Percentiles rank a stretch among this genome's conserved stretches.
Conservation (phyloP, 2,797 vertebrate genomes). For the Holocentrus rufus region DNA sequence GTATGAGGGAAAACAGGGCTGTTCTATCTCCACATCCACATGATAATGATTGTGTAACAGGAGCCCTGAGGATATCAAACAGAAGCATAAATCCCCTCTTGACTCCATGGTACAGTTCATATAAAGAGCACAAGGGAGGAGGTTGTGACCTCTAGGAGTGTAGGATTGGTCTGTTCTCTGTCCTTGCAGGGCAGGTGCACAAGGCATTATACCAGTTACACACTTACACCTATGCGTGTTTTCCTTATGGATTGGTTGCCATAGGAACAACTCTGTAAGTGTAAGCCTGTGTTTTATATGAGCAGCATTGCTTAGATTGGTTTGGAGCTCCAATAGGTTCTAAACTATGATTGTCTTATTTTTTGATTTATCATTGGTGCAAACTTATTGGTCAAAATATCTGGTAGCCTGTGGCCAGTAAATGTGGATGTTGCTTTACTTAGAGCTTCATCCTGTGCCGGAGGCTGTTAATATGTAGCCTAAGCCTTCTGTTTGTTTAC, state of each 20-base stretch:
- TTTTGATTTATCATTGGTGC: not conserved
- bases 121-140: conserved; percentile 36
- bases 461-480: conserved; percentile 12
- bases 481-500: conserved; percentile 52
- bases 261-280: conserved; percentile 10
- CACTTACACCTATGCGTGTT: not conserved
- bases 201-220: not conserved
- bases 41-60: conserved; percentile 63
- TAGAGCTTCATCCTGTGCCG: not conserved
- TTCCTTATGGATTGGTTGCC: conserved; percentile 12
- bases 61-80: conserved; percentile 49
- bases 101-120: conserved; percentile 44
- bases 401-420: not conserved
- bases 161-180: not conserved
- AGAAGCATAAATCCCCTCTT: conserved; percentile 47
- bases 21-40: conserved; percentile 54
- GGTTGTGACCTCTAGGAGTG: not conserved
- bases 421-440: not conserved
- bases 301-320: not conserved
- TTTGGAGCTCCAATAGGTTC: not conserved
- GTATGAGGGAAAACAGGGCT: conserved; percentile 29
- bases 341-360: not conserved
- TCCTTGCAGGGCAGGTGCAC: conserved; percentile 14
- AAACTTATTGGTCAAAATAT: not conserved
- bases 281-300: not conserved